These are phyloP conservation scores for Empis livida DNA, from an alignment of 2,888 invertebrate species.

Conservation along the genomic window DNA sequence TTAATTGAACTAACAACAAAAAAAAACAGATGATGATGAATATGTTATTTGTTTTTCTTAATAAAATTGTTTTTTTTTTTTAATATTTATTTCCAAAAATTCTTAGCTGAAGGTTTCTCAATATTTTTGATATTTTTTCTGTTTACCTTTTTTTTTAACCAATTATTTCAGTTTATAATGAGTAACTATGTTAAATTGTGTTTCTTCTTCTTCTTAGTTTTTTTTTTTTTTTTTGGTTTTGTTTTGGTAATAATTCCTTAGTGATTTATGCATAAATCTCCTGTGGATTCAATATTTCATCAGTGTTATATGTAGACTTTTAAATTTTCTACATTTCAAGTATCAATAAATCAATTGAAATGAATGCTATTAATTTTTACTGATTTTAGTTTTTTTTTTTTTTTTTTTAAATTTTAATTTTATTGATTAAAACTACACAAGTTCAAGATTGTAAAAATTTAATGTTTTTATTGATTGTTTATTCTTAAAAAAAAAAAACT, in stretches of 20 bases:
- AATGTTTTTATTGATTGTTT: no score
- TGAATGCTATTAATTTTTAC: conserved; percentile 9
- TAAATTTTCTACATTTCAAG: conserved; percentile 9
- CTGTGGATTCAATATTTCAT: conserved; percentile 14
- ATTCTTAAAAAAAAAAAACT: no score
- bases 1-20: conserved; percentile 2
- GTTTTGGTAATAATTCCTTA: neutral
- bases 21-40: conserved; percentile 5
- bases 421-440: no score
- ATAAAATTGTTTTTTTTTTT: no score
- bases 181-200: neutral
- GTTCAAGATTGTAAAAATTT: no score
- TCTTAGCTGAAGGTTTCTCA: no score
- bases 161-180: neutral
- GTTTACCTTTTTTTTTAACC: no score
- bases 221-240: no score
- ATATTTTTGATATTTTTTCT: no score
- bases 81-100: neutral
- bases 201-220: neutral
- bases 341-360: conserved; percentile 12
- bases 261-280: conserved; percentile 9
- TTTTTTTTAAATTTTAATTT: no score
- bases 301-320: conserved; percentile 4
- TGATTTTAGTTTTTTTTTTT: no score
- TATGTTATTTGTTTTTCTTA: conserved; percentile 6